Base-by-base conservation (phyloP, 1,140 invertebrate genomes). In the Venustaconcha ellipsiformis region DNA sequence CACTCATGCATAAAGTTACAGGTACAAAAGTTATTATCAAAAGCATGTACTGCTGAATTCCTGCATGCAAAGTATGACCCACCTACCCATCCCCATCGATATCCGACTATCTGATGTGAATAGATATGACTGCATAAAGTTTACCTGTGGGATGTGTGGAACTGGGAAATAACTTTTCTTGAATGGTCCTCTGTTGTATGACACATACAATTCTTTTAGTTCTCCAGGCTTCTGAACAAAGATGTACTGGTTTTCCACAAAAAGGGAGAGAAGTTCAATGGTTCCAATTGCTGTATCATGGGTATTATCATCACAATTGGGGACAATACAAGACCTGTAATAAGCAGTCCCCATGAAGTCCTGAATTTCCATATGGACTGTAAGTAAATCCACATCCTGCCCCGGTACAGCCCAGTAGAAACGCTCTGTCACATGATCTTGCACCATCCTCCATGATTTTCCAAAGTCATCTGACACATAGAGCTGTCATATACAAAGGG, bases 191-290 rank as follows among this genome's bases (percentile, higher is more conserved):
- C 93, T 90, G 86, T 94, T 94, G 82, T 95, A 94, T 0, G 95
- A 95, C 13, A 97, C 93, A 82, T 92, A 94, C 2, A 97, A 89
- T 64, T 96, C 92, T 62, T 81, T 88, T 81, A 83, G 91, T 91
- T 83, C 67, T 23, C 71, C 76, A 13, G 78, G 78, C 74, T 86
- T 86, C 83, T 87, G 79, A 78, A 94, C 95, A 90, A 97, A 96
- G 92, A 96, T 94, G 84, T 94, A 97, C 82, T 96, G 94, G 26
- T 93, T 94, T 85, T 93, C 94, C 1, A 96, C 92, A 85, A 94
- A 93, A 87, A 97, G 95, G 81, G 96, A 94, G 83, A 94, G 92
- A 11, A 95, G 93, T 79, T 94, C 92, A 17, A 92, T 91, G 56
- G 67, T 70, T 17, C 84, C 85, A 5, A 87, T 48, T 20, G 63